Evolutionary conservation across 2,113 vertebrate genomes (phyloP).

Genomic region (Pleuronectes platessa): DNA sequence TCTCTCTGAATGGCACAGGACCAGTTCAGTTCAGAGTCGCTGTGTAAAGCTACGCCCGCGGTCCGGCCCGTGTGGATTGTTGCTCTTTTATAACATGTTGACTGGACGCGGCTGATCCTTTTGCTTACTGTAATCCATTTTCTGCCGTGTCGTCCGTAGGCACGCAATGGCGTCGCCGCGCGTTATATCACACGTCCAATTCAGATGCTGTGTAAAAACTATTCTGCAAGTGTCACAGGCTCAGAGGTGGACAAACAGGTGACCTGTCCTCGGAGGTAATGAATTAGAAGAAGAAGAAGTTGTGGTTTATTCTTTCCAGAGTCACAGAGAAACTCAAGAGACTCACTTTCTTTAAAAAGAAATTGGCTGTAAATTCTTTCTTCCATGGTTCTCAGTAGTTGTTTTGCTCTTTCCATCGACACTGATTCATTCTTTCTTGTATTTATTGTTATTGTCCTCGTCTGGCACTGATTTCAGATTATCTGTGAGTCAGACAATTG

Average conservation of each 20-base stretch:
- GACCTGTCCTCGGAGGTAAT: constrained; percentile 34
- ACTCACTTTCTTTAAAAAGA: neutral
- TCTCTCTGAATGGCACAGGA: constrained; percentile 25
- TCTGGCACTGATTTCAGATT: constrained; percentile 1
- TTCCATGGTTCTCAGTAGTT: constrained; percentile 20
- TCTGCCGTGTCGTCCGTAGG: constrained; percentile 49
- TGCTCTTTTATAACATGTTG: constrained; percentile 69
- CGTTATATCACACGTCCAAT: constrained; percentile 52
- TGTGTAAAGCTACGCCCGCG: constrained; percentile 29
- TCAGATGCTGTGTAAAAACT: constrained; percentile 8
- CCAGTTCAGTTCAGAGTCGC: constrained; percentile 16
- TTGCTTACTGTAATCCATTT: constrained; percentile 73
- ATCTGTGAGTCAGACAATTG: constrained; percentile 26
- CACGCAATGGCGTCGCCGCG: constrained; percentile 32
- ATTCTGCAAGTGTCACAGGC: constrained; percentile 40
- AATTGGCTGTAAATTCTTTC: constrained; percentile 15
- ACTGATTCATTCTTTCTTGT: constrained; percentile 27
- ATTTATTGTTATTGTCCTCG: constrained; percentile 1
- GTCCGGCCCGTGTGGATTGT: constrained; percentile 44
- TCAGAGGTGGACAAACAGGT: neutral
- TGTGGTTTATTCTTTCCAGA: neutral
- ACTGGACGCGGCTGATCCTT: constrained; percentile 63
- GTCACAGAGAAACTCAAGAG: neutral
- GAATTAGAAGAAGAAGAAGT: constrained; percentile 12
- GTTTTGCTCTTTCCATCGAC: constrained; percentile 15